Base-by-base conservation (phyloP, 2,113 vertebrate genomes). In the Scomber scombrus region DNA sequence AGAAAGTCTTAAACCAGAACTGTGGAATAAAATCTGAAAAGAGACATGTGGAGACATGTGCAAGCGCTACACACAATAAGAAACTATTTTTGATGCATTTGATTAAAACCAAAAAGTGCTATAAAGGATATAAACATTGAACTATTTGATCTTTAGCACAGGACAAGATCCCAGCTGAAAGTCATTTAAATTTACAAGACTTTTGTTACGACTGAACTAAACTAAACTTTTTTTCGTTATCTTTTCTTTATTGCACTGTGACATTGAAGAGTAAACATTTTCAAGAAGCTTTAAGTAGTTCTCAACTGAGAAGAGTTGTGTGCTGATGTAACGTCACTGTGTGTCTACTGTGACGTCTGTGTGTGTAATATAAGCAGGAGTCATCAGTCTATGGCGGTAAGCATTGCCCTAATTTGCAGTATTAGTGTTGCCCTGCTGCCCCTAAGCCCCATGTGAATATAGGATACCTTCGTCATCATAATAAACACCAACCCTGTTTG, bases 221-320 rank as follows among this genome's bases (percentile, higher is more conserved):
- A 40, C n/a, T n/a, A n/a, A n/a, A n/a, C n/a, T n/a, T n/a, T n/a
- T n/a, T n/a, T n/a, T n/a, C n/a, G 34, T 40, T 9, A 40, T 8
- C 34, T 40, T 40, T 40, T 7, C 6, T 40, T 40, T 10, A 40
- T 40, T 40, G 34, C 34, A 0, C 34, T 40, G 43, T 65, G 55
- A 67, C 13, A 4, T 9, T 11, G 3, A 1, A 29, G 6, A 31
- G 50, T 12, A 19, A 51, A 62, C 71, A 47, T 69, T 54, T 49
- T 52, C 73, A 73, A 84, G 67, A 34, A 61, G 75, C n/a, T 79
- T 80, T 82, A 56, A 56, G 6, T 14, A 21, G 31, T 57, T 46
- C 9, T 58, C 49, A 13, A 18, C n/a, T 50, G 55, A 51, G 31
- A 51, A 43, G 23, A 66, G 26, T 18, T 34, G 16, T 61, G 34